phyloP scores from a whole-genome alignment of 1,140 invertebrate genomes.

The Oscheius sp. region DNA sequence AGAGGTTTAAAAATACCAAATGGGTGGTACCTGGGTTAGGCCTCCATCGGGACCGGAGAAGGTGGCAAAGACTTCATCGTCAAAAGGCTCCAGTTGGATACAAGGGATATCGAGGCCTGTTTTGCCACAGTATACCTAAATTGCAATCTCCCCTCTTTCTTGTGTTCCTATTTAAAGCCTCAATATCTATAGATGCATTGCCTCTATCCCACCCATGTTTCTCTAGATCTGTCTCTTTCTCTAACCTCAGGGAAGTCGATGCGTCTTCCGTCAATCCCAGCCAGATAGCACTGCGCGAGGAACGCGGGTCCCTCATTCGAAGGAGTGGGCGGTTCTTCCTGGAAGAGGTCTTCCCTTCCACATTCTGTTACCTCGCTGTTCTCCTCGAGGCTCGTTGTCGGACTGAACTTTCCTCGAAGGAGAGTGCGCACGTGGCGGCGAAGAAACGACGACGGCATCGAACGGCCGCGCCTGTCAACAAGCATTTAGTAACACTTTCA shows the following conservation, averaged over 20 bases:
- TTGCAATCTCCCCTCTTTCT: no score
- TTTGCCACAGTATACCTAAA: constrained; percentile 57
- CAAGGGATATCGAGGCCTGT: constrained; percentile 55
- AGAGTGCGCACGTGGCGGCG: constrained; percentile 51
- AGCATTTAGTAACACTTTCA: no score
- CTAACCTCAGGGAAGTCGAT: constrained; percentile 26
- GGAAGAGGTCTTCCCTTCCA: neutral
- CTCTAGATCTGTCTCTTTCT: no score
- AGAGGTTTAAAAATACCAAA: neutral
- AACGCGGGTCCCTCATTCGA: constrained; percentile 14
- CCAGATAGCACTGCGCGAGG: constrained; percentile 10
- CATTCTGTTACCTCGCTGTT: neutral
- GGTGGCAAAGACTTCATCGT: constrained; percentile 67
- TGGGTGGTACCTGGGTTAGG: constrained; percentile 68
- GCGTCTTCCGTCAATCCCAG: constrained; percentile 20
- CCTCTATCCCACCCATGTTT: no score
- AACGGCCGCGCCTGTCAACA: no score
- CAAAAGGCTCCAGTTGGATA: constrained; percentile 53
- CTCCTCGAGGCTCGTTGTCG: constrained; percentile 38
- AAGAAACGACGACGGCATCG: constrained; percentile 50
- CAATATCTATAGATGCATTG: no score
- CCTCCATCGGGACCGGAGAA: constrained; percentile 76
- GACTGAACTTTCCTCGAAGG: constrained; percentile 46
- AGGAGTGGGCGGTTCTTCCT: constrained; percentile 28
- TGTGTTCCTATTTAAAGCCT: no score